Evolutionary conservation across 2,113 vertebrate genomes (phyloP).

Genomic region (Mionectes macconnelli): DNA sequence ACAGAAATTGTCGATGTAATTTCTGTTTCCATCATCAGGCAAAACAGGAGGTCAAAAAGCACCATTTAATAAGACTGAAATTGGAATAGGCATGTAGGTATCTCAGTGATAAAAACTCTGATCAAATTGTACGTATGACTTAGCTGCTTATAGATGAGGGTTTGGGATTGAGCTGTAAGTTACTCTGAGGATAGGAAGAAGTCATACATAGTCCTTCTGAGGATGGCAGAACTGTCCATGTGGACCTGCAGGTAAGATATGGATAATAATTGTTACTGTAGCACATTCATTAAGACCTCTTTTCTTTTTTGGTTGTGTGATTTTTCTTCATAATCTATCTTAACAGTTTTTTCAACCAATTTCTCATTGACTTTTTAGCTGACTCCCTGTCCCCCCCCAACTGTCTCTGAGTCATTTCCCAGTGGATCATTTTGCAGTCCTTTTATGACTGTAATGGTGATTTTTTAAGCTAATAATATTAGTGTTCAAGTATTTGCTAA

Average conservation of each 20-base stretch:
- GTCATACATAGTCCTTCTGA: not conserved
- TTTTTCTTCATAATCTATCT: not conserved
- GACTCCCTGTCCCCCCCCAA: fast-evolving
- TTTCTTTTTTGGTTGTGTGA: not conserved
- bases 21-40: not conserved
- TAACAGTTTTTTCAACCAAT: not conserved
- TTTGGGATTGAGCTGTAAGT: not conserved
- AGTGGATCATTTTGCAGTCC: not conserved
- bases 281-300: not conserved
- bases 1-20: not conserved
- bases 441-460: not conserved
- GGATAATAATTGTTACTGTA: not conserved
- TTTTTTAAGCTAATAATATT: not conserved
- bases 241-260: not conserved
- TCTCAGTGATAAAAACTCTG: not conserved
- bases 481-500: not conserved
- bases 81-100: not conserved
- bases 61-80: not conserved
- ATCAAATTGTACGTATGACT: not conserved
- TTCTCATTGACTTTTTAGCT: not conserved
- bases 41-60: not conserved
- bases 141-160: not conserved
- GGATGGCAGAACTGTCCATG: not conserved
- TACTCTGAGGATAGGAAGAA: not conserved
- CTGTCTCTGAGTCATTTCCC: not conserved